These are phyloP conservation scores for Tenualosa ilisha DNA, from an alignment of 2,797 vertebrate genomes.

Conservation along the genomic window DNA sequence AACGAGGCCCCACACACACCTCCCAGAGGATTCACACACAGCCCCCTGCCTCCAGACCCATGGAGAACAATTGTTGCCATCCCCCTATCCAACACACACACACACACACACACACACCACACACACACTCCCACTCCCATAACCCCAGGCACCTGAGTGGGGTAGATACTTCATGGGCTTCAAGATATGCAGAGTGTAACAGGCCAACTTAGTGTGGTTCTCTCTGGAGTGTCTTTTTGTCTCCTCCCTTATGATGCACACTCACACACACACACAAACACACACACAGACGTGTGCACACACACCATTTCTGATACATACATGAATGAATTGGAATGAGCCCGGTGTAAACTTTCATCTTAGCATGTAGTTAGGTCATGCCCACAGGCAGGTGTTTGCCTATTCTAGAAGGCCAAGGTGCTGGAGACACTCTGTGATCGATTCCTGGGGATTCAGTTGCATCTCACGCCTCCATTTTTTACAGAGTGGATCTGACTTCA, in stretches of 20 bases:
- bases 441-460: not conserved
- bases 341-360: not conserved
- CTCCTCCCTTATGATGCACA: not conserved
- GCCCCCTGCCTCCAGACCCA: not conserved
- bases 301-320: not conserved
- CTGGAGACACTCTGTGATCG: not conserved
- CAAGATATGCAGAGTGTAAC: conserved; percentile 16
- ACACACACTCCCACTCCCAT: not conserved
- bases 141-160: not conserved
- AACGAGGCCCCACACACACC: not conserved
- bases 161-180: not conserved
- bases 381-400: not conserved
- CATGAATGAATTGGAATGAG: not conserved
- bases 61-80: conserved; percentile 13
- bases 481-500: not conserved
- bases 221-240: not conserved
- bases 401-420: too few relatives aligned
- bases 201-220: not conserved
- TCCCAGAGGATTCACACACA: not conserved
- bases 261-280: not conserved
- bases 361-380: not conserved
- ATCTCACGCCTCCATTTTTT: not conserved
- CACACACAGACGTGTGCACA: not conserved
- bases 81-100: not conserved
- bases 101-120: not conserved